These are phyloP conservation scores for Gallinago solitaria DNA, from an alignment of 2,797 vertebrate genomes.

Conservation along the genomic window DNA sequence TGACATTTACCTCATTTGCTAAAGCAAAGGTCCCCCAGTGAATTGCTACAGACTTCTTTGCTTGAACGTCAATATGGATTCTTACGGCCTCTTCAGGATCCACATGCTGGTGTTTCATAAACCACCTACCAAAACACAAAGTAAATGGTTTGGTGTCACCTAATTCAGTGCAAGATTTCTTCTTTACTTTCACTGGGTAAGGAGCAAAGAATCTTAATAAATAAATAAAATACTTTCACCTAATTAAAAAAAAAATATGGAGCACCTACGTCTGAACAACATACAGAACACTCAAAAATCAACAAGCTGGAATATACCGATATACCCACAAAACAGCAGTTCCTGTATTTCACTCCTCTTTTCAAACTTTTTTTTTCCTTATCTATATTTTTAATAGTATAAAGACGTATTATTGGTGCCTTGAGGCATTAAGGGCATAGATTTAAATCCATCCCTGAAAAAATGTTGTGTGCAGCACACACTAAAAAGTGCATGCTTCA, in stretches of 20 bases:
- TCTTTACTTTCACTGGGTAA: not conserved
- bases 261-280: not conserved
- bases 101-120: slow-evolving; percentile 94
- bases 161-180: not conserved
- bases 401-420: not conserved
- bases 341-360: not conserved
- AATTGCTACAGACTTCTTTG: slow-evolving; percentile 90
- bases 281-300: not conserved
- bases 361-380: not conserved
- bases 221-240: not conserved
- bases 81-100: slow-evolving; percentile 93
- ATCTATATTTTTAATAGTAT: not conserved
- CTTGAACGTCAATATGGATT: slow-evolving; percentile 91
- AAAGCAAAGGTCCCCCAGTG: slow-evolving; percentile 98
- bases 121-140: slow-evolving; percentile 81
- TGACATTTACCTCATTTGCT: slow-evolving; percentile 88
- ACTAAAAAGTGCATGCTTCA: not conserved
- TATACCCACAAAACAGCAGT: not conserved
- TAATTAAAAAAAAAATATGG: not conserved
- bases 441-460: not conserved
- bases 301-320: not conserved
- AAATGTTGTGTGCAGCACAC: not conserved
- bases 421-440: not conserved
- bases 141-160: not conserved
- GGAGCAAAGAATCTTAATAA: not conserved